phyloP scores from a whole-genome alignment of 2,797 vertebrate species.

The Sternotherus odoratus region DNA sequence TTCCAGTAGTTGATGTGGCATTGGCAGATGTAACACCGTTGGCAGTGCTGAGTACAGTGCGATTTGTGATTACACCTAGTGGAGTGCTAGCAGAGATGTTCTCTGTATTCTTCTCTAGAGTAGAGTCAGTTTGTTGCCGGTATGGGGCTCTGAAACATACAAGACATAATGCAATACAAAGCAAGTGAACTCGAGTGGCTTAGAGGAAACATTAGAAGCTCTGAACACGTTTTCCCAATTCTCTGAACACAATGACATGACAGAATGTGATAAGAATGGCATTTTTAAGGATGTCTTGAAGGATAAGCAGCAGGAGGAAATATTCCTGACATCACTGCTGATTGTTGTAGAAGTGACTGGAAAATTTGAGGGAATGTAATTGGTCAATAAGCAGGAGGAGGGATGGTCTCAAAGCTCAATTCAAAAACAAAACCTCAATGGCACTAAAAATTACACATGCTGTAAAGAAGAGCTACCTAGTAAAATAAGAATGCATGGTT shows the following conservation, averaged over 20 bases:
- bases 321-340: background rate
- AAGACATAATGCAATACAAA: slow-evolving; percentile 68
- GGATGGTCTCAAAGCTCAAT: slow-evolving; percentile 6
- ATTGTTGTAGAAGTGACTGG: background rate
- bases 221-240: background rate
- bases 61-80: slow-evolving; percentile 82
- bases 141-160: slow-evolving; percentile 80
- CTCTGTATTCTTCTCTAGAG: slow-evolving; percentile 77
- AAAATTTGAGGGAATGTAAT: background rate
- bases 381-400: slow-evolving; percentile 7
- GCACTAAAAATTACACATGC: background rate
- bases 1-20: slow-evolving; percentile 63
- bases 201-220: background rate
- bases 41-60: slow-evolving; percentile 71
- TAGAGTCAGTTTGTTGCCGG: slow-evolving; percentile 76
- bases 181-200: slow-evolving; percentile 52
- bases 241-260: background rate
- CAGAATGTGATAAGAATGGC: background rate
- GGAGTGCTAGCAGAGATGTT: slow-evolving; percentile 74
- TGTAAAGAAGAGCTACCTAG: background rate
- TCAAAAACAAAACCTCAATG: background rate
- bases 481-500: background rate
- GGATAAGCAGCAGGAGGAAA: slow-evolving; percentile 20
- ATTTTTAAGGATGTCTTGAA: background rate
- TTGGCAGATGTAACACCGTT: slow-evolving; percentile 64